phyloP scores from a whole-genome alignment of 2,797 vertebrate genomes.

The Clarias pachynema region DNA sequence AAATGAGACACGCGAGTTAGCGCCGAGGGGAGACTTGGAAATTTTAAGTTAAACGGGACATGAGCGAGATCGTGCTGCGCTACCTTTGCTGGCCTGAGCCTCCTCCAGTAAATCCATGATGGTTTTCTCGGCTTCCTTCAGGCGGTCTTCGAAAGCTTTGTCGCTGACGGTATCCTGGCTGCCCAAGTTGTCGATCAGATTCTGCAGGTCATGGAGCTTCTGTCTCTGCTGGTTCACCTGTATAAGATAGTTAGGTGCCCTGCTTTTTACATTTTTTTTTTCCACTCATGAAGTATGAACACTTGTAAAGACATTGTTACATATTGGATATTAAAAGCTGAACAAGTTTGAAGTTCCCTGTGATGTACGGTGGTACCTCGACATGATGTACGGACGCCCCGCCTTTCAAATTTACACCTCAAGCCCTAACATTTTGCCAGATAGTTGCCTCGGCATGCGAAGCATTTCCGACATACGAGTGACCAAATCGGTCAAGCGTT shows the following conservation, averaged over 20 bases:
- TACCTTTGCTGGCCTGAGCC: constrained; percentile 91
- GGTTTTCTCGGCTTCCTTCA: constrained; percentile 88
- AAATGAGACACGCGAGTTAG: background rate
- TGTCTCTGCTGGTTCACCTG: constrained; percentile 92
- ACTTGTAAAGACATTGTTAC: background rate
- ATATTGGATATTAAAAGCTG: background rate
- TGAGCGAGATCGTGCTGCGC: background rate
- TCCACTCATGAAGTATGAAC: background rate
- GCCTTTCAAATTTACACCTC: too few relatives aligned
- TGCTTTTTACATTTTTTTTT: too few relatives aligned
- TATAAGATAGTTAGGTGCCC: too few relatives aligned
- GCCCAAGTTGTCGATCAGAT: constrained; percentile 86
- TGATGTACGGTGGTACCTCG: too few relatives aligned
- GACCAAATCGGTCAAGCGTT: too few relatives aligned
- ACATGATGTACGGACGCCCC: too few relatives aligned
- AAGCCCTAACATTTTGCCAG: too few relatives aligned
- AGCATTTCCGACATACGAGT: too few relatives aligned
- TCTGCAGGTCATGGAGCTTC: constrained; percentile 89
- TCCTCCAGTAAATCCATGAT: constrained; percentile 87
- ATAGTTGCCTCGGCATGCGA: too few relatives aligned
- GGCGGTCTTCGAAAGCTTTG: constrained; percentile 89
- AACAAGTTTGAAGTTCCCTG: background rate
- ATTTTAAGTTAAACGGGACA: background rate
- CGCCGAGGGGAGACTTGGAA: background rate
- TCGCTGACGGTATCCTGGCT: constrained; percentile 86